Percentiles rank a stretch among this genome's conserved stretches.
Evolutionary conservation across 2,113 vertebrate species (phyloP).

Genomic region (Tragelaphus buxtoni): DNA sequence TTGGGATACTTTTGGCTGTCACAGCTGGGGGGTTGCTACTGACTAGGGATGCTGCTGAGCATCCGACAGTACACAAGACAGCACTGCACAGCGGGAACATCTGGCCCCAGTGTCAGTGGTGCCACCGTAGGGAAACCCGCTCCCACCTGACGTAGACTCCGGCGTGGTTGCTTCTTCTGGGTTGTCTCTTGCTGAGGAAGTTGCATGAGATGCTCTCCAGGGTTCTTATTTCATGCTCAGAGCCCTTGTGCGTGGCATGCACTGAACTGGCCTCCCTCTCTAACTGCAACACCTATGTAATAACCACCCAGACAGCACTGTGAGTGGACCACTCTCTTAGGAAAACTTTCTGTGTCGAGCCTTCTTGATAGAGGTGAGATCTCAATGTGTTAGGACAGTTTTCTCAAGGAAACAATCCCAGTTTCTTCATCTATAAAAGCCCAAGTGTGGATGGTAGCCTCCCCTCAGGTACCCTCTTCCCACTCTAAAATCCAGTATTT

Average conservation of each 20-base stretch:
- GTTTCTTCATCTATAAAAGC: constrained; percentile 24
- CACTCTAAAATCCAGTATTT: neutral
- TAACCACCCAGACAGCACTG: neutral
- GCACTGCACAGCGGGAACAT: neutral
- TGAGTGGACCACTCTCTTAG: neutral
- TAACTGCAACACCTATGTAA: neutral
- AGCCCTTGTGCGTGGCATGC: neutral
- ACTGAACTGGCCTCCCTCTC: neutral
- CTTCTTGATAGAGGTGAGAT: neutral
- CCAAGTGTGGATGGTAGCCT: neutral
- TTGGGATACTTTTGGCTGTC: neutral
- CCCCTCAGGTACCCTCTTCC: neutral
- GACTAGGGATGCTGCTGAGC: neutral
- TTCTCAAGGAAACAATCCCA: neutral
- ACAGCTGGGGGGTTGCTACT: accelerated
- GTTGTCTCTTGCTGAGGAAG: neutral
- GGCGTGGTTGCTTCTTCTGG: neutral
- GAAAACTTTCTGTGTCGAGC: neutral
- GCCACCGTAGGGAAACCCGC: neutral
- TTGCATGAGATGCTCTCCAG: neutral
- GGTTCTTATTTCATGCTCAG: neutral
- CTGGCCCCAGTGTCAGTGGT: neutral
- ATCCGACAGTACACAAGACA: accelerated
- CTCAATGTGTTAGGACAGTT: neutral
- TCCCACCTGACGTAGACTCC: neutral